Base-by-base conservation (phyloP, 2,797 vertebrate genomes). In the Neomorphus geoffroyi region DNA sequence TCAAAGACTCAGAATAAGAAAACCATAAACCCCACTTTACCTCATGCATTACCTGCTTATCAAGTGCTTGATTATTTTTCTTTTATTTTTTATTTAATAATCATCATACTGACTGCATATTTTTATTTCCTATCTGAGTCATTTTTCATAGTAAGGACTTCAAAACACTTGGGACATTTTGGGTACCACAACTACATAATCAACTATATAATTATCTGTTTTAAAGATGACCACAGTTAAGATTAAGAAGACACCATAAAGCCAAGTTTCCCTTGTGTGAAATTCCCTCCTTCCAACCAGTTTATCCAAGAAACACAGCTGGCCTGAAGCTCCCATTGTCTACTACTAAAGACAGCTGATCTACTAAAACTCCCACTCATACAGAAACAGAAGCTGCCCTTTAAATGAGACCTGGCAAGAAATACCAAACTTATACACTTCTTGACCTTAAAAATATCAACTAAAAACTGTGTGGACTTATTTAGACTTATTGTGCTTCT, bases 391-490 rank as follows among this genome's bases (percentile, higher is more conserved):
- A 96, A 93, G 46, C 33, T 87, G 64, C 46, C 81, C 86, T 92
- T 96, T 91, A 95, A 91, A 93, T 39, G 48, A 65, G 72, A 77
- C 37, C 80, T 95, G 89, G 95, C 88, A 95, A 95, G 86, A 95
- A 95, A 90, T 57, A 80, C 69, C n/a, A n/a, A 97, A 95, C 77
- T 97, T 97, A 88, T 92, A 80, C 73, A 93, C 56, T 87, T 81
- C 83, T 92, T 93, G 66, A 94, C 93, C 92, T 64, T 97, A 96
- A 97, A 98, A 97, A 94, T 65, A 92, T 75, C 93, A 97, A 95
- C 93, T 91, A 93, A 95, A 97, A 97, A 92, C 82, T 81, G 70
- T 75, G 77, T 26, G 18, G 92, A 78, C 57, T 96, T 37, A 83
- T 87, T 91, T 82, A 62, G 73, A n/a, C n/a, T n/a, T n/a, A n/a